Percentiles rank a stretch among this genome's conserved stretches.
phyloP scores from a whole-genome alignment of 2,888 invertebrate species.

The Allygus modestus region DNA sequence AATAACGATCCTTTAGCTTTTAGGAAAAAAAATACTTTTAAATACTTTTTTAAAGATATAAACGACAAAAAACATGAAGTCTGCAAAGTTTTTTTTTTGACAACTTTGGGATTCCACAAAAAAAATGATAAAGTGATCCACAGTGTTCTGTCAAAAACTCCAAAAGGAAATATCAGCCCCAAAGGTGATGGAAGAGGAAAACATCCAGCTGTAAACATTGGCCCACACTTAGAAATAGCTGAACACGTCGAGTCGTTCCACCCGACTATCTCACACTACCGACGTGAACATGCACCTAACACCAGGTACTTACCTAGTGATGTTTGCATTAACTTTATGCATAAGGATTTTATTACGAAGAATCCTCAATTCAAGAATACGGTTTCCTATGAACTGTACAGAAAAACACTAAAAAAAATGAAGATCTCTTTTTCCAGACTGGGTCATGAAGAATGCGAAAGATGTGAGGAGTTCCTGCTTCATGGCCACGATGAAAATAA shows the following conservation, averaged over 20 bases:
- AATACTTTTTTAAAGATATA: too few relatives aligned
- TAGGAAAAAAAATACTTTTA: too few relatives aligned
- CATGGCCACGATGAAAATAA: constrained; percentile 43
- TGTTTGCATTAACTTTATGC: neutral
- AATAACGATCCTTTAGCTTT: too few relatives aligned
- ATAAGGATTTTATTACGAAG: neutral
- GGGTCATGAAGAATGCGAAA: constrained; percentile 69
- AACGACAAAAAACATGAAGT: too few relatives aligned
- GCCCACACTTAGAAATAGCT: too few relatives aligned
- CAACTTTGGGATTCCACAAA: too few relatives aligned
- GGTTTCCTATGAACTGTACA: constrained; percentile 67
- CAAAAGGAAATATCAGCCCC: too few relatives aligned
- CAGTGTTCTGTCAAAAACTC: too few relatives aligned
- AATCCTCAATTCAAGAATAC: neutral
- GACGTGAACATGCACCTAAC: neutral
- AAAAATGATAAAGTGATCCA: too few relatives aligned
- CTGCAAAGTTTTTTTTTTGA: too few relatives aligned
- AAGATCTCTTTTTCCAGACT: constrained; percentile 67
- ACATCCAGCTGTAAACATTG: too few relatives aligned
- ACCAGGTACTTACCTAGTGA: neutral
- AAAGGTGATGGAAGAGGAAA: too few relatives aligned
- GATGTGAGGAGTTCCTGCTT: constrained; percentile 64
- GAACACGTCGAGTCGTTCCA: neutral
- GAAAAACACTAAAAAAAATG: constrained; percentile 61
- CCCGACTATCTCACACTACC: neutral